Conservation (phyloP, 1,140 invertebrate genomes). For the Acromyrmex echinatior region DNA sequence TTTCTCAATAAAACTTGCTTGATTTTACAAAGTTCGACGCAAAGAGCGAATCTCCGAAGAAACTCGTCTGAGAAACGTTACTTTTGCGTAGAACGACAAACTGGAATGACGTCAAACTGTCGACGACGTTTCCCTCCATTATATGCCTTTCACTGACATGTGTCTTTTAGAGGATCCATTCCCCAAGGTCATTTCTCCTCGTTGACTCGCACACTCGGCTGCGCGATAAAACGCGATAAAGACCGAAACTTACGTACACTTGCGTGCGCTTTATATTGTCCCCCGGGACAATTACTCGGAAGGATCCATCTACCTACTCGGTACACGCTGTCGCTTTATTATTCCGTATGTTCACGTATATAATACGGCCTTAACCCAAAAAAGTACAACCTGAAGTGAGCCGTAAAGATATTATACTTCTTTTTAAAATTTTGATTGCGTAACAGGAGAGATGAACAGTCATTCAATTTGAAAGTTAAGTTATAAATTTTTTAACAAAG, state of each 20-base stretch:
- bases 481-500: slow-evolving; percentile 3
- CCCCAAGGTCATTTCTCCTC: slow-evolving; percentile 32
- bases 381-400: slow-evolving; percentile 4
- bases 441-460: neutral
- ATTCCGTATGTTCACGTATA: neutral
- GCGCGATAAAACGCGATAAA: slow-evolving; percentile 52
- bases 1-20: neutral
- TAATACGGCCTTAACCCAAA: neutral
- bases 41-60: neutral
- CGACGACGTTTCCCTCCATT: slow-evolving; percentile 11
- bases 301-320: slow-evolving; percentile 24
- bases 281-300: slow-evolving; percentile 31
- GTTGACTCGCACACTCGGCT: slow-evolving; percentile 39
- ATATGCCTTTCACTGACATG: neutral
- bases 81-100: neutral
- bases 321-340: slow-evolving; percentile 37
- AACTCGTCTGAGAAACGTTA: slow-evolving; percentile 13
- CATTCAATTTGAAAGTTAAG: slow-evolving; percentile 6
- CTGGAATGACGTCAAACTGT: slow-evolving; percentile 6
- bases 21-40: neutral
- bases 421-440: neutral
- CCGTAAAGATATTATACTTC: slow-evolving; percentile 7
- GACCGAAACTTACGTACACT: slow-evolving; percentile 29
- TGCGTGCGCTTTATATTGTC: slow-evolving; percentile 10
- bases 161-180: slow-evolving; percentile 30